Base-by-base conservation (phyloP, 1,140 invertebrate genomes). In the Trichogramma pretiosum region DNA sequence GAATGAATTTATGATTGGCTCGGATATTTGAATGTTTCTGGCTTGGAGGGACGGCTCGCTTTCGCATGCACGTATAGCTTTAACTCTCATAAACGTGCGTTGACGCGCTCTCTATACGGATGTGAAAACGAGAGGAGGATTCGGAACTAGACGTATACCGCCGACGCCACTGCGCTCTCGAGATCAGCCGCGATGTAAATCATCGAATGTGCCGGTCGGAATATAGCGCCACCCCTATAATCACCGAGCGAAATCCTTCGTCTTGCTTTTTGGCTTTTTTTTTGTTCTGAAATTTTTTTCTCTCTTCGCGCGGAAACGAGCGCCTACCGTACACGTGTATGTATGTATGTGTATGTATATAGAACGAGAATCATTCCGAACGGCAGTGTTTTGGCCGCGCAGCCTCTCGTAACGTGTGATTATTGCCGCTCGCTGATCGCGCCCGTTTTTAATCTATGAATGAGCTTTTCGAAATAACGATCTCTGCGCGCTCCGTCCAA, bases 1-100 rank as follows among this genome's bases (percentile, higher is more conserved):
- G n/a, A n/a, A 65, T 60, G 61, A 65, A 67, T 65, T 65, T 67
- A 67, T 65, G 64, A 64, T 63, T 60, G 55, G 3, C 53, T 43
- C 39, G 53, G 50, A 62, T 57, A 64, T 65, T 65, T 63, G 59
- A 67, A 67, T 63, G 58, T 61, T 64, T 18, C n/a, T 11, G 24
- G 61, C 58, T 57, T 52, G 48, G 56, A 59, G 60, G 60, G 62
- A 64, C 62, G 61, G n/a, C 13, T n/a, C 8, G 33, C 33, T 11
- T n/a, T n/a, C n/a, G n/a, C n/a, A n/a, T n/a, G 33, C 33, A 16
- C 8, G 33, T 5, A n/a, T 30, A 5, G 17, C 18, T n/a, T n/a
- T n/a, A n/a, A n/a, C n/a, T n/a, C n/a, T n/a, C n/a, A n/a, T n/a
- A n/a, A n/a, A n/a, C n/a, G n/a, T n/a, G n/a, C n/a, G n/a, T n/a